Conservation (phyloP, 2,113 vertebrate genomes). For the Oxygymnocypris stewartii region DNA sequence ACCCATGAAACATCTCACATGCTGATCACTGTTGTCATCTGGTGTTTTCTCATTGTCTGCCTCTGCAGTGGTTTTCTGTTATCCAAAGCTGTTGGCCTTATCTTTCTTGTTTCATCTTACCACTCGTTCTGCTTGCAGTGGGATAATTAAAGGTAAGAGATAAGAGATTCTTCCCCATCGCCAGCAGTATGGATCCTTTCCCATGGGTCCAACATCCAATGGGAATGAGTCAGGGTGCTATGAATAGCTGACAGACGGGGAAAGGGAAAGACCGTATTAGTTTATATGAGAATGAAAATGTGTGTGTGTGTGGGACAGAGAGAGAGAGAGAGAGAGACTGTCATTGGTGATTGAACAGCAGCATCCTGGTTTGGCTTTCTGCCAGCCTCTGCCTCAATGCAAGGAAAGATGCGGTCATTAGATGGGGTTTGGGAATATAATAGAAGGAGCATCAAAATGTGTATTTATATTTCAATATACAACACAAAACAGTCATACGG, state of each 20-base stretch:
- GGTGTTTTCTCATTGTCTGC: constrained; percentile 12
- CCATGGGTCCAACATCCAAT: constrained; percentile 29
- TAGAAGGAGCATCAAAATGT: constrained; percentile 49
- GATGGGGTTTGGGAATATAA: constrained; percentile 48
- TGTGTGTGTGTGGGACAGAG: constrained; percentile 8
- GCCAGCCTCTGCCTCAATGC: constrained; percentile 57
- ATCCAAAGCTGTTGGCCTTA: neutral
- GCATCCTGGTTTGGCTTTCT: constrained; percentile 50
- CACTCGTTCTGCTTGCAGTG: too few relatives aligned
- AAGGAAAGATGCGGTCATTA: constrained; percentile 62
- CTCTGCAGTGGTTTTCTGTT: constrained; percentile 7
- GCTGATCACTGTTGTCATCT: neutral
- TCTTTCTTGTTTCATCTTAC: constrained; percentile 27
- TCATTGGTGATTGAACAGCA: constrained; percentile 62
- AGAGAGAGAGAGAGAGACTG: constrained; percentile 45
- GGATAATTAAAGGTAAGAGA: constrained; percentile 12
- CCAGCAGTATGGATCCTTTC: neutral
- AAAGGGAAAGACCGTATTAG: constrained; percentile 16
- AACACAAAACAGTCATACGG: neutral
- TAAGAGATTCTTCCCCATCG: constrained; percentile 2
- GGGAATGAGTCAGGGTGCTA: constrained; percentile 27
- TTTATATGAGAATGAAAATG: constrained; percentile 15
- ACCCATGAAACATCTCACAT: neutral
- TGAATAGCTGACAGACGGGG: constrained; percentile 28
- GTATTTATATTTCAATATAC: neutral